Percentiles rank a stretch among this genome's conserved stretches.
phyloP scores from a whole-genome alignment of 2,888 invertebrate species.

The Micoletzkya japonica region DNA sequence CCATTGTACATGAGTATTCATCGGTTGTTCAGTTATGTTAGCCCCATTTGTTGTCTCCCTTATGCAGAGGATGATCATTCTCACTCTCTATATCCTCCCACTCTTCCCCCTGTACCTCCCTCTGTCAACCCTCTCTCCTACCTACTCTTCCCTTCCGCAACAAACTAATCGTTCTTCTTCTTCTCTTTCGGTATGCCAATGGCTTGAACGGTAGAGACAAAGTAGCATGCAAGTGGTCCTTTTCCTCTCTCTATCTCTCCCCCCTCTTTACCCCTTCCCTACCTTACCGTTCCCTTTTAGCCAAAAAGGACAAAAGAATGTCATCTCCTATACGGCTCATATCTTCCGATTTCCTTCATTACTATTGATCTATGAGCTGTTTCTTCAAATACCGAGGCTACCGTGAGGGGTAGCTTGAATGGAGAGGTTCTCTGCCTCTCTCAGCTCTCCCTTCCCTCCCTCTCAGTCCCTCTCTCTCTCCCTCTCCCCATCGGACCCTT shows the following conservation, averaged over 20 bases:
- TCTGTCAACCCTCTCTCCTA: constrained; percentile 1
- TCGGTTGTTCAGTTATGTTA: neutral
- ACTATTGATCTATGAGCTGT: neutral
- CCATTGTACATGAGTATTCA: neutral
- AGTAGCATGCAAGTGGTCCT: constrained; percentile 1
- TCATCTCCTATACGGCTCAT: too few species aligned
- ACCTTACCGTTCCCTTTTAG: too few species aligned
- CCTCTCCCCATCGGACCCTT: neutral
- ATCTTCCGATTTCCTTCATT: neutral
- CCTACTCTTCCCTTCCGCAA: neutral
- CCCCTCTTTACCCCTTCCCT: too few species aligned
- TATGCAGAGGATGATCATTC: neutral
- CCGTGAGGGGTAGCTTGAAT: neutral
- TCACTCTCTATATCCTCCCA: neutral
- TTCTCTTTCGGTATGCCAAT: neutral
- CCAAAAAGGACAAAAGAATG: too few species aligned
- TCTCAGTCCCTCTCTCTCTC: neutral
- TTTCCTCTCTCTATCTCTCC: neutral
- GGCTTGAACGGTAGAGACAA: constrained; percentile 9
- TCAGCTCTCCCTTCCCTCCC: constrained; percentile 2
- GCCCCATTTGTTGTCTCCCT: constrained; percentile 1
- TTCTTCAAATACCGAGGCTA: neutral
- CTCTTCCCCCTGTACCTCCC: neutral
- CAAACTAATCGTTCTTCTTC: neutral
- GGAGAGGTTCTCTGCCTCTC: neutral